Base-by-base conservation (phyloP, 2,888 invertebrate species). In the Tipula vernalis region DNA sequence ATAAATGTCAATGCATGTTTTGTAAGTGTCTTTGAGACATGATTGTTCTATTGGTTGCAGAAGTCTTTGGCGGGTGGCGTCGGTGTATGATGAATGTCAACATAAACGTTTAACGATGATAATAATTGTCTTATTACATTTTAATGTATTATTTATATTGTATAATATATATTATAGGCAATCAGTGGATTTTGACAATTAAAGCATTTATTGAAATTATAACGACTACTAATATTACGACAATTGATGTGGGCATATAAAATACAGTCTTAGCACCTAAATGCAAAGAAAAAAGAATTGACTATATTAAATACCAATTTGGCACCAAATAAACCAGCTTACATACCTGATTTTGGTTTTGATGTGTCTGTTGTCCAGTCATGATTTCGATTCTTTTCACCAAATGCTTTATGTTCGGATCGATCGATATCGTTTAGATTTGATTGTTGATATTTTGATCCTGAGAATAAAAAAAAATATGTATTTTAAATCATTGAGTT, bases 361-460 rank as follows among this genome's bases (percentile, higher is more conserved):
- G 89, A 90, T 85, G 91, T 91, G 88, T 88, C 92, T 87, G 92
- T 92, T 88, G 92, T 92, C 93, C 93, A 93, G 90, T 93, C 93
- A 89, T 92, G 92, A 89, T 92, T 91, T 89, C 93, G 93, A 87
- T 93, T 92, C 86, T 93, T 93, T 89, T 94, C 94, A 89, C 93
- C 93, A 47, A 90, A 90, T 87, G 95, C 94, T 92, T 96, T 96
- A 91, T 95, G 95, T 91, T 96, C 95, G 86, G 95, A 95, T 92
- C 95, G 96, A 91, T 95, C 96, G 90, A 96, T 95, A 92, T 96
- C 95, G 91, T 96, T 96, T 90, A 96, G 91, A 90, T 94, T 94
- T 88, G 95, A 95, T 28, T 71, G 71, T 92, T 95, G 95, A 91
- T 95, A 95, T 91, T 95, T 95, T 88, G 95, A 94, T 91, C 95